Conservation (phyloP, 1,140 invertebrate species). For the Mactra quadrangularis region DNA sequence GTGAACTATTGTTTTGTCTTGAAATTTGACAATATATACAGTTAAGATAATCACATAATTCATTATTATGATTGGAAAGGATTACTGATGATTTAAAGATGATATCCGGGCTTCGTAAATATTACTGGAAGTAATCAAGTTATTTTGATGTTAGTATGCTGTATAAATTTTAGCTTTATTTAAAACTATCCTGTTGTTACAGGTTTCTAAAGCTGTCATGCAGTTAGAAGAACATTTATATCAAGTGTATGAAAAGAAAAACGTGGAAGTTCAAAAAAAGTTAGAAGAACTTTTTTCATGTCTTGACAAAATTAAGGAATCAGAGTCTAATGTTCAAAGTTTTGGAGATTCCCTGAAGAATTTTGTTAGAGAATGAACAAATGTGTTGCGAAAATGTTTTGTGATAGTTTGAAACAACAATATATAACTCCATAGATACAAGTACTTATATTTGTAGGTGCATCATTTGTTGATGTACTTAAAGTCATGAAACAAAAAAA, state of each 20-base stretch:
- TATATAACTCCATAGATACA: background rate
- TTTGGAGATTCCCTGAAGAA: slow-evolving; percentile 50
- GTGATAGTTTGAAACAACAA: background rate
- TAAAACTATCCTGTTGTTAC: too few relatives aligned
- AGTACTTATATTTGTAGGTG: background rate
- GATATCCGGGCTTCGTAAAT: too few relatives aligned
- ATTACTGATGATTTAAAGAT: too few relatives aligned
- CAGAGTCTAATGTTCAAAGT: slow-evolving; percentile 41
- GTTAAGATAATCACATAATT: background rate
- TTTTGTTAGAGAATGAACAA: slow-evolving; percentile 26
- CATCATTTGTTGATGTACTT: too few relatives aligned
- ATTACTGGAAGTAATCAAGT: too few relatives aligned
- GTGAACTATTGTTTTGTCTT: background rate
- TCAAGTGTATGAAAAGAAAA: slow-evolving; percentile 19
- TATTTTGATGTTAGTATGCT: too few relatives aligned
- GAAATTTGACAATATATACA: background rate
- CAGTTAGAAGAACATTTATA: slow-evolving; percentile 32
- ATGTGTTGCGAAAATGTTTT: too few relatives aligned
- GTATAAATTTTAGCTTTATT: too few relatives aligned
- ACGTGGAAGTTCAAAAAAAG: slow-evolving; percentile 45
- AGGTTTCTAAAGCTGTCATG: slow-evolving; percentile 1
- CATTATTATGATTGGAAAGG: too few relatives aligned
- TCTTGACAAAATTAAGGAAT: slow-evolving; percentile 34
- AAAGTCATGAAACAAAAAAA: too few relatives aligned
- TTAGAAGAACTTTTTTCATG: slow-evolving; percentile 52